Conservation (phyloP, 2,797 vertebrate species). For the Siniperca scherzeri region DNA sequence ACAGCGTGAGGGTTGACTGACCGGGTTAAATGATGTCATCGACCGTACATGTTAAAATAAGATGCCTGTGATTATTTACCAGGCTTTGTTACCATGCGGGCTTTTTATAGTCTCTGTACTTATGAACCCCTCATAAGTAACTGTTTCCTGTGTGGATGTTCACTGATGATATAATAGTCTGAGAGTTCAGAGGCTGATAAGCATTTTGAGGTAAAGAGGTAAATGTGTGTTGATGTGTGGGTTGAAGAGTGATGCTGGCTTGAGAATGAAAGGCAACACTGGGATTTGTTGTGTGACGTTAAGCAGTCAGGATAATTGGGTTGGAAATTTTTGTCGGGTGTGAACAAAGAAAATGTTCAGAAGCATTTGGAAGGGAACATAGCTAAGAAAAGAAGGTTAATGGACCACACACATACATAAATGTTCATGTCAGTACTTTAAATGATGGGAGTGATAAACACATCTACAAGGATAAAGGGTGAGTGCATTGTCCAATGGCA, state of each 20-base stretch:
- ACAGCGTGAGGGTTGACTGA: conserved; percentile 47
- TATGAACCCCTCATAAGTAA: conserved; percentile 38
- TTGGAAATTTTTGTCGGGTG: conserved; percentile 15
- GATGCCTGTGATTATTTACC: conserved; percentile 57
- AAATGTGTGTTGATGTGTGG: conserved; percentile 10
- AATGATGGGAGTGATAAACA: conserved; percentile 14
- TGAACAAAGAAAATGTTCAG: conserved; percentile 12
- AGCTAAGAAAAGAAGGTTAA: conserved; percentile 39
- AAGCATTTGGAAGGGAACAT: conserved; percentile 18
- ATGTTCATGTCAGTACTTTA: conserved; percentile 8
- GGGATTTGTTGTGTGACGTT: conserved; percentile 24
- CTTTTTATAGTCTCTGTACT: conserved; percentile 50
- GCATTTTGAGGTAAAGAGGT: conserved; percentile 6
- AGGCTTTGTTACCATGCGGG: conserved; percentile 39
- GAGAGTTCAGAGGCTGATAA: conserved; percentile 40
- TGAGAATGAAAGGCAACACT: conserved; percentile 17
- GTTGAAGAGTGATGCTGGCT: conserved; percentile 28
- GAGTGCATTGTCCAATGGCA: conserved; percentile 22
- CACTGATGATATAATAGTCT: conserved; percentile 56
- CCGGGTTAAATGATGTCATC: conserved; percentile 61
- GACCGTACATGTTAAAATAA: conserved; percentile 27
- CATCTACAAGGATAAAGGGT: conserved; percentile 23
- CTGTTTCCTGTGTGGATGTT: conserved; percentile 37
- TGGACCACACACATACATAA: conserved; percentile 51
- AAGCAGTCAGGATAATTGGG: conserved; percentile 14